Evolutionary conservation across 1,140 invertebrate species (phyloP), one percentile per base, ranked within the genome.

Genomic region (Drosophila simulans): DNA sequence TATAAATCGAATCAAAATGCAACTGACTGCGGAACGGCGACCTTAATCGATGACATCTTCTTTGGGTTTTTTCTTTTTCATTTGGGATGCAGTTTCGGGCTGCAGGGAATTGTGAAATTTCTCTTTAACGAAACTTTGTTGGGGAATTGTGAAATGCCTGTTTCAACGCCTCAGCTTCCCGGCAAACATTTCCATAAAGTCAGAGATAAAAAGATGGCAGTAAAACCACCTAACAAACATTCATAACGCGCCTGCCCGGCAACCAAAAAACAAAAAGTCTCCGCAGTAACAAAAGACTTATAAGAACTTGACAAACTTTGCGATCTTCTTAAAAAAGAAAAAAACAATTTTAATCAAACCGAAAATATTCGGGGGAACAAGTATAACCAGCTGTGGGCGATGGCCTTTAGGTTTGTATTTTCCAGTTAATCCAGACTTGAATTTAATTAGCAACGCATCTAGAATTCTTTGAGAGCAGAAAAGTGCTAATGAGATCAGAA

Each of bases 1-100:
- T 62, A 58, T 40, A 48, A 56, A 57, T 25, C 43, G 43, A 70
- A 40, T 15, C 51, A 69, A 88, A 78, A 70, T 86, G 82, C 83
- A 86, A 88, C 82, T 66, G 80, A 35, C 77, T 77, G 71, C 77
- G 72, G 56, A 58, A 51, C 56, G 45, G 62, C 54, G 83, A 79
- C 83, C 83, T 89, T 88, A 89, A 88, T 89, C 78, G 83, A 80
- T 70, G 80, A 83, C 55, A 82, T 48, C 46, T 59, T 48, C 43
- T 59, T 37, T 20, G 13, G 12, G 13, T 17, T 45, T 11, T 11
- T 45, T 4, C 7, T 42, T 58, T 37, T 49, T 66, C 5, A 27
- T 27, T 17, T 34, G 49, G 65, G 65, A 70, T 70, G 77, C 77
- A 80, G 53, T 75, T 58, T 56, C 27, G 64, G 34, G 13, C 35